Evolutionary conservation across 2,113 vertebrate genomes (phyloP).

Genomic region (Bungarus multicinctus): DNA sequence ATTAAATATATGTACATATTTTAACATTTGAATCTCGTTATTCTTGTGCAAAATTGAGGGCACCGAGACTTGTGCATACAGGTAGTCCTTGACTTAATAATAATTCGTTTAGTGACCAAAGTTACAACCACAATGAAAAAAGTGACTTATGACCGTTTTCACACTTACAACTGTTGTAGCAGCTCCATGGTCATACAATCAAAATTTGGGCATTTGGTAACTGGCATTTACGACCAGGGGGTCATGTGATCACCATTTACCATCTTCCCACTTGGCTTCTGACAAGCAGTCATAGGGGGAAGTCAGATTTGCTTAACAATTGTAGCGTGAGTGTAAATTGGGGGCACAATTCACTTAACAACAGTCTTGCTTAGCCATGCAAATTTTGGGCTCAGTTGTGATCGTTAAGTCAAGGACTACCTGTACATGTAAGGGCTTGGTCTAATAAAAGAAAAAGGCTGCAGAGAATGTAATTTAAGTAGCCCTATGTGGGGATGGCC

Average conservation of each 20-base stretch:
- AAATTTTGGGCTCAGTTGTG: not conserved
- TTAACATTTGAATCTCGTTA: not conserved
- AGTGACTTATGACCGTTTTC: too few species aligned
- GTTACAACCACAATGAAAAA: not conserved
- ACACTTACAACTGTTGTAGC: not conserved
- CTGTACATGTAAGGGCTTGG: not conserved
- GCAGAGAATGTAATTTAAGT: not conserved
- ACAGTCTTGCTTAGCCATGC: not conserved
- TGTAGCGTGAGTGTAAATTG: too few species aligned
- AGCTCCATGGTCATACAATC: not conserved
- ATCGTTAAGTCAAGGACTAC: not conserved
- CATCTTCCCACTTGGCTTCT: not conserved
- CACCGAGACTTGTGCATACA: not conserved
- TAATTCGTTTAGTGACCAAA: not conserved
- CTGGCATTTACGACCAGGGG: not conserved
- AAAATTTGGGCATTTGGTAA: not conserved
- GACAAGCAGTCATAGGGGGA: not conserved
- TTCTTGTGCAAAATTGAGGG: not conserved
- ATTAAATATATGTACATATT: not conserved
- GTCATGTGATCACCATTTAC: not conserved
- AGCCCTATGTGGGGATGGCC: not conserved
- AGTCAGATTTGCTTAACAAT: not conserved
- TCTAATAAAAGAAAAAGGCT: not conserved
- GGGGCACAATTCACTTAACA: not conserved
- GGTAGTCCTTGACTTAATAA: not conserved